Conservation (phyloP, 2,113 vertebrate species). For the Hippotragus niger region DNA sequence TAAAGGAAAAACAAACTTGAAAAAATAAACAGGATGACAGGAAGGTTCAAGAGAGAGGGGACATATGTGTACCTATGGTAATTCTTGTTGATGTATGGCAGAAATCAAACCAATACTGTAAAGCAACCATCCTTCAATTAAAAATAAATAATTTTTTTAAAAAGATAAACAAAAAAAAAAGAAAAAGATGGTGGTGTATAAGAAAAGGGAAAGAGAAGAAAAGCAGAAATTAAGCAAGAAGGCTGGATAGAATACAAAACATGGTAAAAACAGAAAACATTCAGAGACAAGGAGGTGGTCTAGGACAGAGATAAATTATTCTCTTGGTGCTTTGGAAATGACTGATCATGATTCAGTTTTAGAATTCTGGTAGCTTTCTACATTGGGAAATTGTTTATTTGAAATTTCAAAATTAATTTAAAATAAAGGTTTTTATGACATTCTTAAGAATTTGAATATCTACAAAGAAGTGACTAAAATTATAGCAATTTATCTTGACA, state of each 20-base stretch:
- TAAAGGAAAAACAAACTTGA: not conserved
- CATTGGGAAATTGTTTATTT: not conserved
- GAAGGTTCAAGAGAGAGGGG: not conserved
- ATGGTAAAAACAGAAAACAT: not conserved
- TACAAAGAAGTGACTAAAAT: slow-evolving; percentile 6
- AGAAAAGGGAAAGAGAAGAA: not conserved
- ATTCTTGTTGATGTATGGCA: not conserved
- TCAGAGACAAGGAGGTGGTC: not conserved
- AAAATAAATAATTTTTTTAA: not conserved
- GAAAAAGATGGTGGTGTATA: not conserved
- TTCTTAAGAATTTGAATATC: not conserved
- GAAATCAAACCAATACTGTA: not conserved
- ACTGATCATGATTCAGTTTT: not conserved
- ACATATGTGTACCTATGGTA: not conserved
- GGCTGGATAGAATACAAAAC: not conserved
- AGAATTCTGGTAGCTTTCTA: not conserved
- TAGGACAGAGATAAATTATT: not conserved
- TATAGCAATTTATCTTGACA: slow-evolving; percentile 27
- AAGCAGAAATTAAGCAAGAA: not conserved
- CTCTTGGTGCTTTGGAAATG: not conserved
- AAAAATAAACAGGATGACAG: not conserved
- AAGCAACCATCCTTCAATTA: not conserved
- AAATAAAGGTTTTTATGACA: not conserved
- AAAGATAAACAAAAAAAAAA: not conserved
- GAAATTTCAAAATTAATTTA: slow-evolving; percentile 25